Base-by-base conservation (phyloP, 2,113 vertebrate genomes). In the Suricata suricatta region DNA sequence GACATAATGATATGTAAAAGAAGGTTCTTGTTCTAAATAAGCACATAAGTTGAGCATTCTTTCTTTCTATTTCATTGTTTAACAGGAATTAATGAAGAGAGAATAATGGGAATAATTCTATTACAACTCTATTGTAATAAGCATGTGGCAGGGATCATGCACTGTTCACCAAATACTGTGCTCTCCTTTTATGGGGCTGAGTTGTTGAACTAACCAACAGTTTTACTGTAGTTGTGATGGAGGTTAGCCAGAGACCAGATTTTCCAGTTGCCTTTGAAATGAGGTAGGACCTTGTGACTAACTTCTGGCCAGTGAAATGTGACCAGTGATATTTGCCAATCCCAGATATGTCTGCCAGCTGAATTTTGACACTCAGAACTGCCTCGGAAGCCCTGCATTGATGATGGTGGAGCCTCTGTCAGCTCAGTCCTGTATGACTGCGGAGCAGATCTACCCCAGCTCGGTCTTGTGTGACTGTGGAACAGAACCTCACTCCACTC, bases 11-110 rank as follows among this genome's bases (percentile, higher is more conserved):
- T 10, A 4, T 16, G 19, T 66, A 13, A 54, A 35, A 33, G 8
- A 89, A 47, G 2, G 7, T 44, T 95, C 23, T 54, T 60, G 79
- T 17, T 72, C 64, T 83, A 33, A 86, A 93, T 29, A 10, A 87
- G 27, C 21, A 41, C 12, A 19, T 14, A 23, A 69, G 33, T 44
- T 44, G 29, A 64, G n/a, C 44, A 33, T 89, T 17, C 33, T 68
- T 83, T 82, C 35, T 95, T 81, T 89, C 54, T 13, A 35, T 47
- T 87, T 29, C 29, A 64, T n/a, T 74, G 7, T 25, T 92, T 31
- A 60, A 2, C 41, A 54, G 5, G n/a, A 80, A 91, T 50, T 63
- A 80, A 54, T n/a, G 7, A 82, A 83, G 6, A n/a, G 23, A 72
- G 1, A 72, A 92, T 64, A 94, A 35, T 1, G 31, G 29, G 23